phyloP scores from a whole-genome alignment of 2,888 invertebrate species.

The Seira sanloemensis region DNA sequence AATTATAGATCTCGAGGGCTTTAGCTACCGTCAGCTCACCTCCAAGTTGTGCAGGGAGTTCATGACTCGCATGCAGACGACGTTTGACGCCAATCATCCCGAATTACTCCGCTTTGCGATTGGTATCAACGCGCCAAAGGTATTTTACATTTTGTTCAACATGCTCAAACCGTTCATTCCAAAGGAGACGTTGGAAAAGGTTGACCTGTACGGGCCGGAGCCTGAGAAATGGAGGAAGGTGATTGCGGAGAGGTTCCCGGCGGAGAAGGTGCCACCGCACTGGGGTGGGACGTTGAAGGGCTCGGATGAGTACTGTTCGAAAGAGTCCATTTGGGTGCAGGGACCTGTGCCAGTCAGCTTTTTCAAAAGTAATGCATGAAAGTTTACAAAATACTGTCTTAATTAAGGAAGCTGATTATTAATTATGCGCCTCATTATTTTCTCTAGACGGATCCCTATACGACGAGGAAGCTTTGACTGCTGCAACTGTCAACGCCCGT shows the following conservation, averaged over 20 bases:
- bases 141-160: conserved; percentile 45
- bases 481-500: conserved; percentile 38
- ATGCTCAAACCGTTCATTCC: conserved; percentile 47
- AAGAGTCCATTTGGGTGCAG: conserved; percentile 43
- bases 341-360: conserved; percentile 45
- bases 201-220: conserved; percentile 46
- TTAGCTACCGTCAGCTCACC: conserved; percentile 39
- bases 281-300: conserved; percentile 57
- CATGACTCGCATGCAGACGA: conserved; percentile 37
- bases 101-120: conserved; percentile 31
- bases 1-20: conserved; percentile 51
- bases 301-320: conserved; percentile 54
- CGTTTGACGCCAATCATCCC: conserved; percentile 54
- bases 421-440: background rate
- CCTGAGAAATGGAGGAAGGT: conserved; percentile 41
- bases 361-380: conserved; percentile 43
- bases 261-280: conserved; percentile 51
- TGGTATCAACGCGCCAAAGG: conserved; percentile 56
- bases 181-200: conserved; percentile 52
- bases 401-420: background rate
- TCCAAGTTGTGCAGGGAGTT: conserved; percentile 39
- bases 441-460: background rate
- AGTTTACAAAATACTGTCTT: background rate
- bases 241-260: conserved; percentile 39
- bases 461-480: conserved; percentile 15